phyloP scores from a whole-genome alignment of 2,797 vertebrate species.

The Dryobates pubescens region DNA sequence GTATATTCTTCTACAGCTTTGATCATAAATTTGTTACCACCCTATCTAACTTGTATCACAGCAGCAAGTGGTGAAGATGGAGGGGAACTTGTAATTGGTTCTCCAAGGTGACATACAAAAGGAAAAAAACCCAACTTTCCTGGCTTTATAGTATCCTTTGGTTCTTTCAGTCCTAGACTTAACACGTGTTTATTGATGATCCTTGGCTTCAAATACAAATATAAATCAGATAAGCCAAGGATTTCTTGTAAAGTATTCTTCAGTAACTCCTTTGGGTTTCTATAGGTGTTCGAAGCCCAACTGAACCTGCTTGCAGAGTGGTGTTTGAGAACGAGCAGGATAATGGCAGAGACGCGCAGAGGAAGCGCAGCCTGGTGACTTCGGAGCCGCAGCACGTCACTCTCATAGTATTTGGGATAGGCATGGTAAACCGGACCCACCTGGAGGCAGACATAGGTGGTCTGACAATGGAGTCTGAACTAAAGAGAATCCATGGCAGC shows the following conservation, averaged over 20 bases:
- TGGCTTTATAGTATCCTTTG: neutral
- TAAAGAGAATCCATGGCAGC: constrained; percentile 97
- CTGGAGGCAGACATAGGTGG: constrained; percentile 98
- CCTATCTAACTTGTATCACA: neutral
- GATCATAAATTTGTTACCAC: neutral
- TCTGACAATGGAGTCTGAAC: constrained; percentile 96
- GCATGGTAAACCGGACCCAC: constrained; percentile 97
- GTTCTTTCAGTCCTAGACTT: neutral
- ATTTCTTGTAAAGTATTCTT: neutral
- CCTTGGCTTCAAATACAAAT: neutral
- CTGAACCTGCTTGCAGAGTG: constrained; percentile 88
- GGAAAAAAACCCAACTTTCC: neutral
- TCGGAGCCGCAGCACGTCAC: constrained; percentile 95
- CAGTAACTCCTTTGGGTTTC: neutral
- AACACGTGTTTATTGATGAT: neutral
- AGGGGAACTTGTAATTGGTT: neutral
- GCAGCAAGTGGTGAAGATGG: neutral
- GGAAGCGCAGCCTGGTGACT: constrained; percentile 91
- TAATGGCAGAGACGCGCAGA: constrained; percentile 78
- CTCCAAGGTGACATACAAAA: neutral
- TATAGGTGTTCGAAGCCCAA: constrained; percentile 84
- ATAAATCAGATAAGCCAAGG: no score
- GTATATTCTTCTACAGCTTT: neutral
- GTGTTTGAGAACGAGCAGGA: constrained; percentile 95
- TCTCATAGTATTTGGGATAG: constrained; percentile 95